Evolutionary conservation across 2,797 vertebrate genomes (phyloP).

Genomic region (Gallinago nigripennis): DNA sequence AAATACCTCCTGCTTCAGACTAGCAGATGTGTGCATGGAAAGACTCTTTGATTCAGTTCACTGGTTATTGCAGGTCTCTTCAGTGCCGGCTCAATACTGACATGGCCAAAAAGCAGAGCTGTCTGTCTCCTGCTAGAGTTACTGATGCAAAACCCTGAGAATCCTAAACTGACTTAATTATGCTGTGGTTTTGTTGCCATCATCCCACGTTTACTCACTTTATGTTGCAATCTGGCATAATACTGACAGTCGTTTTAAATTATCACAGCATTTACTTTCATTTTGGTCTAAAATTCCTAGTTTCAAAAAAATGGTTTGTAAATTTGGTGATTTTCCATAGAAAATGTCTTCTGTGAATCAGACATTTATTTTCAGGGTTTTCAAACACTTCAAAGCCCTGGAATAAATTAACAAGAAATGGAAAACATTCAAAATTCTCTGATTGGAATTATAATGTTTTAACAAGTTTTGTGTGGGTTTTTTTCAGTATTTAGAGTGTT

Average conservation of each 20-base stretch:
- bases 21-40: not conserved
- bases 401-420: constrained; percentile 22
- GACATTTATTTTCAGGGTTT: constrained; percentile 28
- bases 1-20: not conserved
- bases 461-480: not conserved
- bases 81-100: not conserved
- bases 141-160: not conserved
- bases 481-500: not conserved
- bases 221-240: not conserved
- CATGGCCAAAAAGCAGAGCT: not conserved
- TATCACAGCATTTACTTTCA: not conserved
- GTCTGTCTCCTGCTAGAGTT: not conserved
- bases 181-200: not conserved
- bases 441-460: not conserved
- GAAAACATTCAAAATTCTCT: not conserved
- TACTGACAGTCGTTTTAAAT: not conserved
- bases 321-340: not conserved
- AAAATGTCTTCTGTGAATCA: not conserved
- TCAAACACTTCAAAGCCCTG: constrained; percentile 16
- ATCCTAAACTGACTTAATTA: not conserved
- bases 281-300: not conserved
- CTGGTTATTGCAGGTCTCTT: not conserved
- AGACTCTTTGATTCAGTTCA: not conserved
- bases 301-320: not conserved
- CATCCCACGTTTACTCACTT: not conserved